Evolutionary conservation across 1,140 invertebrate species (phyloP).

Genomic region (Triops longicaudatus): DNA sequence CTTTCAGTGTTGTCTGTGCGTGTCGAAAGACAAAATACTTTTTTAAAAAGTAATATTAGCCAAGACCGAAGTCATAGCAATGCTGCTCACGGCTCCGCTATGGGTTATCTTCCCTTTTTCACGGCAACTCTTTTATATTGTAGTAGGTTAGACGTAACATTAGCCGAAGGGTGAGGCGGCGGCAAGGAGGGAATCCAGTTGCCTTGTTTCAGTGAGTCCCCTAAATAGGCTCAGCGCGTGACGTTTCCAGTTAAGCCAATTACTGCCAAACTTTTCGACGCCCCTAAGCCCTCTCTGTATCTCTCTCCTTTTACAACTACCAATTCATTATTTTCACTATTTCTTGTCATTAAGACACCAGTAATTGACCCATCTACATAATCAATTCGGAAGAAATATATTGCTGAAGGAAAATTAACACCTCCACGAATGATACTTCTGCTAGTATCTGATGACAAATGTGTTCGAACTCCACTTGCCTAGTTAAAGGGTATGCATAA

Average conservation of each 20-base stretch:
- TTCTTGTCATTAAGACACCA: background rate
- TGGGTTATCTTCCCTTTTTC: background rate
- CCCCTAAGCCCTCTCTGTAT: background rate
- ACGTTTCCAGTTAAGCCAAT: slow-evolving; percentile 1
- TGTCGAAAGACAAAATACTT: background rate
- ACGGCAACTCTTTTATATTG: background rate
- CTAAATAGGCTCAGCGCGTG: slow-evolving; percentile 14
- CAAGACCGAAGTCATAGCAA: slow-evolving; percentile 11
- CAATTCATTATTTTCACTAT: no score
- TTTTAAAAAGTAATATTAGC: background rate
- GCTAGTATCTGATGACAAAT: no score
- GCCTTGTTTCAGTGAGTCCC: background rate
- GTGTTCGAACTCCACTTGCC: no score
- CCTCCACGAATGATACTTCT: no score
- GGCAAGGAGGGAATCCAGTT: background rate
- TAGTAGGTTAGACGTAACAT: background rate
- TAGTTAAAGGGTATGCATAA: no score
- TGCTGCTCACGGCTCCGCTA: slow-evolving; percentile 1
- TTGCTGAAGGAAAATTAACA: no score
- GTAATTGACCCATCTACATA: background rate
- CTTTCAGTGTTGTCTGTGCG: no score
- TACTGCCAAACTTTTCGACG: background rate
- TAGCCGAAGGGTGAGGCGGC: background rate
- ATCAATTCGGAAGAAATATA: background rate
- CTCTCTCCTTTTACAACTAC: background rate